phyloP scores from a whole-genome alignment of 1,140 invertebrate genomes.

The Periplaneta americana region DNA sequence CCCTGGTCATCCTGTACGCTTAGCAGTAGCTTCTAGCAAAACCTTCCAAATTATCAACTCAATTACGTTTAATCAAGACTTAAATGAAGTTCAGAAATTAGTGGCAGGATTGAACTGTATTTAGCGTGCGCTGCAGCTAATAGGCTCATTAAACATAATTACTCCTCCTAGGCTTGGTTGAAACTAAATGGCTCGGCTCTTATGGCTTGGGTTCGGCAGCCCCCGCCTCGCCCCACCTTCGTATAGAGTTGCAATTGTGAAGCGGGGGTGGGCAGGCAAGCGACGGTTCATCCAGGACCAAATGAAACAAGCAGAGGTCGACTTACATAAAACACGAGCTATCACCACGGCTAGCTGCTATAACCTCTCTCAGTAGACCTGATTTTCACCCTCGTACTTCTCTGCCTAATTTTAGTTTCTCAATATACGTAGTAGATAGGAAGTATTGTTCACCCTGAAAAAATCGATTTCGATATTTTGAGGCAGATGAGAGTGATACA shows the following conservation, averaged over 20 bases:
- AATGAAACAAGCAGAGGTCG: neutral
- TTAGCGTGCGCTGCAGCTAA: neutral
- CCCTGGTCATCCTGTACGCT: neutral
- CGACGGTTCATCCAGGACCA: too few relatives aligned
- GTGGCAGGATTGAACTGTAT: conserved; percentile 8
- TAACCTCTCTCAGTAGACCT: too few relatives aligned
- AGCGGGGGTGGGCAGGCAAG: neutral
- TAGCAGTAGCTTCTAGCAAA: neutral
- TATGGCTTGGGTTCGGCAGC: neutral
- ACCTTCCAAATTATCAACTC: conserved; percentile 4
- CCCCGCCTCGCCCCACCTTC: too few relatives aligned
- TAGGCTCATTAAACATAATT: conserved; percentile 10
- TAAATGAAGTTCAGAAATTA: conserved; percentile 11
- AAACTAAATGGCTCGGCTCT: neutral
- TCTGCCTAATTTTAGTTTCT: too few relatives aligned
- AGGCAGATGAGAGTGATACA: too few relatives aligned
- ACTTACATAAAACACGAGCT: neutral
- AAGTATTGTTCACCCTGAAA: too few relatives aligned
- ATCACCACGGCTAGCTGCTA: neutral
- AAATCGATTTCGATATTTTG: too few relatives aligned
- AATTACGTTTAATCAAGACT: conserved; percentile 12
- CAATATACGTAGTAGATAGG: too few relatives aligned
- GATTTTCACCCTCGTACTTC: too few relatives aligned
- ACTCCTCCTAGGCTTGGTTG: neutral
- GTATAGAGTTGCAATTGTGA: neutral